These are phyloP conservation scores for Pseudolaguvia tuberculata DNA, from an alignment of 2,113 vertebrate genomes.

Conservation along the genomic window DNA sequence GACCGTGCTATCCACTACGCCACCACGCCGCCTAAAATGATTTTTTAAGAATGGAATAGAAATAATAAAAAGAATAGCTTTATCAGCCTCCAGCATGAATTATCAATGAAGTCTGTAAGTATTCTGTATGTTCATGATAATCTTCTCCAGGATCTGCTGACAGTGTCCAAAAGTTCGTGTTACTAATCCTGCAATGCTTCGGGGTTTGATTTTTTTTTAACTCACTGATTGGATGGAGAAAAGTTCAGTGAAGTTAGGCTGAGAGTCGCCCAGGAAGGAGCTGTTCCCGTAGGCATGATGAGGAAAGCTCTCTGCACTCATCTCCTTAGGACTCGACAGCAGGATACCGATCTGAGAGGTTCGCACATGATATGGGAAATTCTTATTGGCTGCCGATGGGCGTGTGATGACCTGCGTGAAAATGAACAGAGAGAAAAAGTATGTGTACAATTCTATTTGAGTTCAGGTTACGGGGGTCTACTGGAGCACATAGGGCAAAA, in stretches of 20 bases:
- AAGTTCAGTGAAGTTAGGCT: conserved; percentile 90
- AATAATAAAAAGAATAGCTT: too few relatives aligned
- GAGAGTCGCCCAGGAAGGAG: conserved; percentile 85
- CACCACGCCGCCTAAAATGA: too few relatives aligned
- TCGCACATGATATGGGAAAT: conserved; percentile 88
- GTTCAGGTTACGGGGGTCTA: too few relatives aligned
- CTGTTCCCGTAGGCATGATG: conserved; percentile 88
- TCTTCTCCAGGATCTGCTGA: not conserved
- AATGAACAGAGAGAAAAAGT: conserved; percentile 2
- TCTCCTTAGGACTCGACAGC: conserved; percentile 70
- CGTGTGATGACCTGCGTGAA: conserved; percentile 78
- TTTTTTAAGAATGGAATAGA: too few relatives aligned
- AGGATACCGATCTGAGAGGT: conserved; percentile 87
- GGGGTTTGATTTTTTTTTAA: not conserved
- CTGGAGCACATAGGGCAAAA: too few relatives aligned
- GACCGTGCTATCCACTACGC: too few relatives aligned
- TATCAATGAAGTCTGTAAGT: not conserved
- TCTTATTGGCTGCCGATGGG: conserved; percentile 89
- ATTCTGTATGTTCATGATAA: not conserved
- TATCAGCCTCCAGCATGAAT: not conserved
- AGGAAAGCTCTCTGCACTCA: conserved; percentile 75
- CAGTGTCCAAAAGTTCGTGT: not conserved
- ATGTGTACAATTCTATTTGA: not conserved
- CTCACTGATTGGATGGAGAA: conserved; percentile 85
- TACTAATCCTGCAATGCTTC: not conserved